Evolutionary conservation across 2,797 vertebrate species (phyloP).

Genomic region (Coccyzus lansbergi): DNA sequence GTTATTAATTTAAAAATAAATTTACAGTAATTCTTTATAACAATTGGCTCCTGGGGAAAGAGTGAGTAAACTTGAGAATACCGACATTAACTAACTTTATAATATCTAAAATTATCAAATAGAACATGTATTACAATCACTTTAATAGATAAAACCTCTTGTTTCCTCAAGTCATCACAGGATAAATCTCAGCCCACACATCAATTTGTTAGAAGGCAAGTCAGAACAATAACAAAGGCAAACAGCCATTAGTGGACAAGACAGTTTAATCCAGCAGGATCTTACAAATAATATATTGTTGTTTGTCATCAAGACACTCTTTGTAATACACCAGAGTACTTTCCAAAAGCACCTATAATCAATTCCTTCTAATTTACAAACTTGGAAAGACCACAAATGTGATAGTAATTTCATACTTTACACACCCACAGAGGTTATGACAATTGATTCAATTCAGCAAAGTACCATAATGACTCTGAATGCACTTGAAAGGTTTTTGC

Average conservation of each 20-base stretch:
- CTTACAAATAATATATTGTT: conserved; percentile 68
- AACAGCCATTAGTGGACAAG: conserved; percentile 65
- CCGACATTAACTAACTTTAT: conserved; percentile 12
- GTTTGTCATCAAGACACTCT: conserved; percentile 74
- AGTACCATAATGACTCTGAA: conserved; percentile 77
- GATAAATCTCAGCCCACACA: conserved; percentile 48
- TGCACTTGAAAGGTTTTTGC: conserved; percentile 80
- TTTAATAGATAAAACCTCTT: conserved; percentile 30
- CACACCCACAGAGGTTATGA: conserved; percentile 77
- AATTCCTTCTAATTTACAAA: conserved; percentile 78
- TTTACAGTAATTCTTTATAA: not conserved
- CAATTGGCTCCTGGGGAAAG: not conserved
- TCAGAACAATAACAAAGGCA: conserved; percentile 58
- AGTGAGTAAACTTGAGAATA: not conserved
- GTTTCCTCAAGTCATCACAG: conserved; percentile 4
- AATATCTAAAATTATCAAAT: conserved; percentile 9
- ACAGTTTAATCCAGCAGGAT: conserved; percentile 71
- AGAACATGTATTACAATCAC: not conserved
- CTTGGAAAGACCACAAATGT: conserved; percentile 47
- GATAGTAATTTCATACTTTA: conserved; percentile 78
- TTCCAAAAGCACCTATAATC: conserved; percentile 72
- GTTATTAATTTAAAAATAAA: conserved; percentile 19
- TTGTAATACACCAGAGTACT: conserved; percentile 55
- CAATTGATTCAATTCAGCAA: conserved; percentile 76
- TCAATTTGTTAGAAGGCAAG: conserved; percentile 67